Evolutionary conservation across 35 echinoderm and acorn worm species (phyloP).

Genomic region (Holothuria glaberrima): DNA sequence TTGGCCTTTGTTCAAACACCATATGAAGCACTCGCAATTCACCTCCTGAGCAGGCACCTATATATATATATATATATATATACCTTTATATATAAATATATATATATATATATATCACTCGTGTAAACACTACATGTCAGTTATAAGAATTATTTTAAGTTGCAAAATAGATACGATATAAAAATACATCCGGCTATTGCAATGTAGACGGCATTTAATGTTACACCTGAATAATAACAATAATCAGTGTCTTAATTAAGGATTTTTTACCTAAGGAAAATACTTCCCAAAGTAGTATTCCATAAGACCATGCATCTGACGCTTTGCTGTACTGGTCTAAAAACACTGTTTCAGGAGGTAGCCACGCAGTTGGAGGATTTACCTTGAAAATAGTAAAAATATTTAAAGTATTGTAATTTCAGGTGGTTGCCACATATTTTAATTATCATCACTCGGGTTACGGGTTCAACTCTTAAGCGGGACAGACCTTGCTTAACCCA

Average conservation of each 20-base stretch:
- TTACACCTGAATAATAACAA: no score
- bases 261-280: not conserved
- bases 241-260: no score
- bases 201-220: not conserved
- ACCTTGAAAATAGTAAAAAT: not conserved
- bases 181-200: not conserved
- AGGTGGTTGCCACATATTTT: not conserved
- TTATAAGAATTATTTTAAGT: no score
- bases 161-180: not conserved
- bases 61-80: no score
- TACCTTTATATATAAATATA: no score
- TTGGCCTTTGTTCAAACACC: no score
- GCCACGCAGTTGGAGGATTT: slow-evolving; percentile 6
- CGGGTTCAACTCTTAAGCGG: no score
- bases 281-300: slow-evolving; percentile 16
- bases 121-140: no score
- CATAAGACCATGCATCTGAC: slow-evolving; percentile 4
- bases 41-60: no score
- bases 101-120: no score
- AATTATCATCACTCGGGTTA: not conserved
- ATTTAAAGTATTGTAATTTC: not conserved
- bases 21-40: no score
- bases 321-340: not conserved
- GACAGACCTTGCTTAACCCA: no score
- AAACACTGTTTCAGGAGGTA: not conserved